Evolutionary conservation across 1,140 invertebrate species (phyloP).

Genomic region (Drosophila leontia): DNA sequence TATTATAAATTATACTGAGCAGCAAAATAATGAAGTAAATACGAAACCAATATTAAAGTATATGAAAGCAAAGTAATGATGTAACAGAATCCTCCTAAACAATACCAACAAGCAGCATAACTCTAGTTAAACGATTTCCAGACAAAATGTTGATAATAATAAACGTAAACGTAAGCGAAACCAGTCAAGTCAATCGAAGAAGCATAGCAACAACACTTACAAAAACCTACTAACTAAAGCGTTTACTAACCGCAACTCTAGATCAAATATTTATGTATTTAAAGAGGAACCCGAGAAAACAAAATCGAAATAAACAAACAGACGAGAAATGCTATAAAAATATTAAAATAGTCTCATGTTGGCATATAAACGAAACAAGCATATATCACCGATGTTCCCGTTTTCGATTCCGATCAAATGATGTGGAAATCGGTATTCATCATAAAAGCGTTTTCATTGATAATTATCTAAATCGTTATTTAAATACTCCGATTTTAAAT

Average conservation of each 20-base stretch:
- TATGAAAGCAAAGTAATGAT: slow-evolving; percentile 53
- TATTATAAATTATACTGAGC: slow-evolving; percentile 81
- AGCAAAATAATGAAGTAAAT: slow-evolving; percentile 60
- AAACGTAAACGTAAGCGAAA: slow-evolving; percentile 63
- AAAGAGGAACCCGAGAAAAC: slow-evolving; percentile 13
- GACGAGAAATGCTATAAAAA: slow-evolving; percentile 40
- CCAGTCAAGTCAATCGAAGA: slow-evolving; percentile 81
- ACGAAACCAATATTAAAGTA: slow-evolving; percentile 42
- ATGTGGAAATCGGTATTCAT: slow-evolving; percentile 5
- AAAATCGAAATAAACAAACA: slow-evolving; percentile 32
- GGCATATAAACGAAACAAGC: slow-evolving; percentile 49
- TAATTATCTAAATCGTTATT: slow-evolving; percentile 2
- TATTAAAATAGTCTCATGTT: slow-evolving; percentile 64
- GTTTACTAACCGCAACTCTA: slow-evolving; percentile 73
- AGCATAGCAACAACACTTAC: slow-evolving; percentile 68
- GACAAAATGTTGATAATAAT: slow-evolving; percentile 77
- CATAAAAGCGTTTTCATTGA: not conserved
- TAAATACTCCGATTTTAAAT: slow-evolving; percentile 3
- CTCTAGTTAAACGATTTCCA: slow-evolving; percentile 73
- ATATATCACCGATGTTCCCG: slow-evolving; percentile 21
- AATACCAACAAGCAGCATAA: slow-evolving; percentile 67
- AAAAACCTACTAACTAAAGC: slow-evolving; percentile 64
- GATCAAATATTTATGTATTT: slow-evolving; percentile 61
- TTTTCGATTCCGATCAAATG: slow-evolving; percentile 14
- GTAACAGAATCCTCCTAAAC: slow-evolving; percentile 77